These are phyloP conservation scores for Acarapis woodi DNA, from an alignment of 1,140 invertebrate species.

Conservation along the genomic window DNA sequence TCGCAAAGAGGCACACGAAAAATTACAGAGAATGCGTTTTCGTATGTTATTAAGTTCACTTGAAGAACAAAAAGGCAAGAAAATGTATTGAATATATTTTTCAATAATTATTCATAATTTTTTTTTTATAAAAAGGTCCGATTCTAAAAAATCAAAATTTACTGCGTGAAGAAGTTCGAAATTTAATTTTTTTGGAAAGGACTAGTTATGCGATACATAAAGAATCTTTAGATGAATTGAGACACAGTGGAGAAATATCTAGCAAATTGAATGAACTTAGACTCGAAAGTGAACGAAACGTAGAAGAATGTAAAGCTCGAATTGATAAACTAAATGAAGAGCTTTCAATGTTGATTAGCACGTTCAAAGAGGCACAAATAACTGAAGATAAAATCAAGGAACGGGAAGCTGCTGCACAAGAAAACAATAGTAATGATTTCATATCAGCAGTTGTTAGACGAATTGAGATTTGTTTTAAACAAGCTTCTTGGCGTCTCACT, in stretches of 20 bases:
- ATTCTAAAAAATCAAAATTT: slow-evolving; percentile 70
- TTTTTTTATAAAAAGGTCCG: too few relatives aligned
- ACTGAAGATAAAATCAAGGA: slow-evolving; percentile 19
- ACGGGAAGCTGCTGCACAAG: slow-evolving; percentile 10
- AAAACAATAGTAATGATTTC: slow-evolving; percentile 19
- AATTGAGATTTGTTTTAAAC: slow-evolving; percentile 94
- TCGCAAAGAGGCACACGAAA: slow-evolving; percentile 59
- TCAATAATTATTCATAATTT: too few relatives aligned
- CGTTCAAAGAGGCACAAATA: slow-evolving; percentile 49
- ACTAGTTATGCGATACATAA: slow-evolving; percentile 68
- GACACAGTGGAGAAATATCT: not conserved
- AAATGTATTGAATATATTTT: too few relatives aligned
- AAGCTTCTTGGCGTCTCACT: slow-evolving; percentile 89
- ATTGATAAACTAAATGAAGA: slow-evolving; percentile 61
- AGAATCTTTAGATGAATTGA: slow-evolving; percentile 20
- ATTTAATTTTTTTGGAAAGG: slow-evolving; percentile 49
- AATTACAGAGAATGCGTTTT: slow-evolving; percentile 66
- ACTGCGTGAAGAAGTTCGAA: slow-evolving; percentile 36
- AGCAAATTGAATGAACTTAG: not conserved
- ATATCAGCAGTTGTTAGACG: slow-evolving; percentile 34
- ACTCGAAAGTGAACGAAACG: slow-evolving; percentile 16
- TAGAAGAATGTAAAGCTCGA: slow-evolving; percentile 66
- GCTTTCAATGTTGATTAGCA: slow-evolving; percentile 54
- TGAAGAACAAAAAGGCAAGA: slow-evolving; percentile 70
- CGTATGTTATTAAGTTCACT: slow-evolving; percentile 60